These are phyloP conservation scores for Lasioglossum morio DNA, from an alignment of 2,888 invertebrate species.

Conservation along the genomic window DNA sequence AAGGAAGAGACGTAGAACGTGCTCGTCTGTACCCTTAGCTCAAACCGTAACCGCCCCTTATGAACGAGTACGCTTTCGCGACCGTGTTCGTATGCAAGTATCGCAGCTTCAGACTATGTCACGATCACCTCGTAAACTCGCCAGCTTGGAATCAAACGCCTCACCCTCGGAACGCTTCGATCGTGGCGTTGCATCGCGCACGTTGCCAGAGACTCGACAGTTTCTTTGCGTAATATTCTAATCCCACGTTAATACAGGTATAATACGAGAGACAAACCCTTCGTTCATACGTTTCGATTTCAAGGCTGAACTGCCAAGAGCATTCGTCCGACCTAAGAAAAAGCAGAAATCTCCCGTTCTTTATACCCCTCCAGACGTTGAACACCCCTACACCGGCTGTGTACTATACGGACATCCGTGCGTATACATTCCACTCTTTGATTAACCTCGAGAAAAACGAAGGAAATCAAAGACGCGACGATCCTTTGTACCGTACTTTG, in stretches of 20 bases:
- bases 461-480: slow-evolving; percentile 60
- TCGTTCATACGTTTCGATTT: neutral
- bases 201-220: neutral
- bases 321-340: slow-evolving; percentile 1
- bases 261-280: neutral
- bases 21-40: slow-evolving; percentile 28
- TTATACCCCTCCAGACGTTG: neutral
- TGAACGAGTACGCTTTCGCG: slow-evolving; percentile 33
- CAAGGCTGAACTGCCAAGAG: neutral
- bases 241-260: neutral
- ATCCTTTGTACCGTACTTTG: slow-evolving; percentile 47
- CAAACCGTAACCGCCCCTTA: slow-evolving; percentile 10
- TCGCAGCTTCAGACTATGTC: slow-evolving; percentile 72
- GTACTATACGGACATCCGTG: neutral
- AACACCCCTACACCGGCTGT: neutral
- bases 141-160: slow-evolving; percentile 67
- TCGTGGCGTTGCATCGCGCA: neutral
- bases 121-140: slow-evolving; percentile 75
- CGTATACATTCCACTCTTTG: slow-evolving; percentile 28
- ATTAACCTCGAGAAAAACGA: slow-evolving; percentile 49
- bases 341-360: neutral
- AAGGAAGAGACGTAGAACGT: slow-evolving; percentile 23
- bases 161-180: slow-evolving; percentile 40
- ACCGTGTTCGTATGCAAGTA: slow-evolving; percentile 41
- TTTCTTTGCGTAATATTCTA: neutral